Conservation (phyloP, 2,797 vertebrate genomes). For the Aselliscus stoliczkanus region DNA sequence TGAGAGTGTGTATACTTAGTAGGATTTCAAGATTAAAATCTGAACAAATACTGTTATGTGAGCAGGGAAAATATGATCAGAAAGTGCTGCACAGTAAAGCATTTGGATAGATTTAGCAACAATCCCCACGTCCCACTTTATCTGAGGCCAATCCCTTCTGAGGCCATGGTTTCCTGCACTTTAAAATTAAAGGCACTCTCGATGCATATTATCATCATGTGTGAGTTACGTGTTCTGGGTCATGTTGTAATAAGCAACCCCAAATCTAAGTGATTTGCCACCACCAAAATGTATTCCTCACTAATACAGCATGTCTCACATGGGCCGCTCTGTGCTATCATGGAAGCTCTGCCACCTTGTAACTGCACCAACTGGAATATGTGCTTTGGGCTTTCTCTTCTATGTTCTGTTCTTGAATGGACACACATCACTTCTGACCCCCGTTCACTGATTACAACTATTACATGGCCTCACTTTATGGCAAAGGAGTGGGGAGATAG, state of each 20-base stretch:
- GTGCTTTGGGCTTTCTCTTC: background rate
- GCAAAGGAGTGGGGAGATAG: background rate
- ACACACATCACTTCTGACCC: background rate
- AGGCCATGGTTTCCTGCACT: background rate
- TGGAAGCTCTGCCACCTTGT: background rate
- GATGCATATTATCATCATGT: background rate
- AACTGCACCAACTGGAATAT: background rate
- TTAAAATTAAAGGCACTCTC: background rate
- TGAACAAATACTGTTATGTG: background rate
- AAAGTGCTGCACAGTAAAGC: background rate
- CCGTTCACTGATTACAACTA: background rate
- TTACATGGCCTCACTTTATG: background rate
- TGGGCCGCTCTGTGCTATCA: rapidly evolving
- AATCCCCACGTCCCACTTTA: background rate
- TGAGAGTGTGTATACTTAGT: background rate
- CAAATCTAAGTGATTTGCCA: background rate
- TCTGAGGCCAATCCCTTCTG: background rate
- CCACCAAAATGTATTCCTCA: background rate
- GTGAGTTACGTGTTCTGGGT: background rate
- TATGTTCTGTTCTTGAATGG: background rate
- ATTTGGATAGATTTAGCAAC: background rate
- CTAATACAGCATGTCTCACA: background rate
- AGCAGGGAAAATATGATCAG: background rate
- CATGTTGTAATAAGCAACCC: background rate
- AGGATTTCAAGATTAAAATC: slow-evolving; percentile 28